Evolutionary conservation across 2,888 invertebrate genomes (phyloP), one percentile per base, ranked within the genome.

Genomic region (Drosophila gaucha): DNA sequence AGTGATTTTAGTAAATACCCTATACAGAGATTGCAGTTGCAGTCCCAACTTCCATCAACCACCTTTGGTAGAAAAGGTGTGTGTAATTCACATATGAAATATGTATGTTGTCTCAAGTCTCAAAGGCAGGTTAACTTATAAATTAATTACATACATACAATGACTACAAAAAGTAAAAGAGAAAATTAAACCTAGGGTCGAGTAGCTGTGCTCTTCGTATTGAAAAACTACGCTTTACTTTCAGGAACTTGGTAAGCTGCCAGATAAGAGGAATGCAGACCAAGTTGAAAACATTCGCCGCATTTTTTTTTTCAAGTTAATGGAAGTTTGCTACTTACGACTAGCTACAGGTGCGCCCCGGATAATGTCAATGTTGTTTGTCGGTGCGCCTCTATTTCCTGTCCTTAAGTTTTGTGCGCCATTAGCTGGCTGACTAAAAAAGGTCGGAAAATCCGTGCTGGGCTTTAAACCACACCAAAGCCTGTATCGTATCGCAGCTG

Each of bases 331-430:
- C 38, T 8, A 44, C 49, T 56, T 39, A 56, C 36, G 28, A 6
- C 38, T 39, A 66, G 73, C 73, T 72, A 73, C 73, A 73, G 73
- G 73, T 76, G 72, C 24, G 35, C 12, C 20, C 39, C 36, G 55
- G 41, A 49, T 59, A 56, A 71, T 52, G 51, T 31, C 16, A 24
- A 14, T 47, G 44, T 35, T 35, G 31, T 14, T 38, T 76, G 56
- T 31, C 16, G 50, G 14, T 33, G 28, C 26, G 18, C 18, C 33
- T 22, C n/a, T 2, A n/a, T 49, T 46, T 65, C 33, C 50, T 58
- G 20, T 30, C 20, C 26, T 31, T 22, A 43, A 47, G 54, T 54
- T 58, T 16, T 39, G 33, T 30, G 39, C 9, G 30, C 49, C 52
- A 44, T 57, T 58, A 39, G 39, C 43, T 38, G 9, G 6, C 28